These are phyloP conservation scores for Gymnoscopelus braueri DNA, from an alignment of 2,797 vertebrate species.

Conservation along the genomic window DNA sequence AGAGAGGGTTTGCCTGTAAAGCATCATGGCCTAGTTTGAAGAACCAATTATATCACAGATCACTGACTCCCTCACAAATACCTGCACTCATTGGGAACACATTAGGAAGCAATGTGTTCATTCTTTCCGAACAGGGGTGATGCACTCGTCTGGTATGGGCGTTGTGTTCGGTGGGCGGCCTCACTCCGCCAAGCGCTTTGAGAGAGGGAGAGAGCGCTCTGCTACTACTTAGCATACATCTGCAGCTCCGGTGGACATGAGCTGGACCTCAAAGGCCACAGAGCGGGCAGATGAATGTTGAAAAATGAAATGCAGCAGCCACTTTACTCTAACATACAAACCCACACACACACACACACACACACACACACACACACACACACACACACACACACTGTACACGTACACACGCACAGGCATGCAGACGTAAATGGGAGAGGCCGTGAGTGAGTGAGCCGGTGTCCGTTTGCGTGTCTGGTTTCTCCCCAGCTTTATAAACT, in stretches of 20 bases:
- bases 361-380: constrained; percentile 36
- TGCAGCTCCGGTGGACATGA: constrained; percentile 64
- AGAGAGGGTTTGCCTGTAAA: constrained; percentile 27
- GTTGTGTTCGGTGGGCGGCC: constrained; percentile 66
- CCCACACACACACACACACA: constrained; percentile 14
- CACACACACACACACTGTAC: constrained; percentile 11
- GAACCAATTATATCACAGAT: constrained; percentile 53
- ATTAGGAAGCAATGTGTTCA: constrained; percentile 80
- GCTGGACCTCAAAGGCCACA: constrained; percentile 60
- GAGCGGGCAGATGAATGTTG: constrained; percentile 59
- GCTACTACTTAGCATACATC: constrained; percentile 78
- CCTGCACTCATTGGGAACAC: constrained; percentile 78
- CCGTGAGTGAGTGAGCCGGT: constrained; percentile 21
- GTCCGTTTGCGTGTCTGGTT: constrained; percentile 74
- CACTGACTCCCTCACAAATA: constrained; percentile 70
- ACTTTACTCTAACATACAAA: constrained; percentile 43
- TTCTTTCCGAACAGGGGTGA: constrained; percentile 79
- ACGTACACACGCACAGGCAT: constrained; percentile 39
- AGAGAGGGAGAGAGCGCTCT: constrained; percentile 50
- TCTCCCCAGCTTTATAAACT: constrained; percentile 56
- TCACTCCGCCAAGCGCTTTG: constrained; percentile 48
- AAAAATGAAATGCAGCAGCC: constrained; percentile 74
- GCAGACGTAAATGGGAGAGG: constrained; percentile 25
- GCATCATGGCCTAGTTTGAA: constrained; percentile 59
- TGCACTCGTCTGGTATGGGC: constrained; percentile 79